Percentiles rank a stretch among this genome's conserved stretches.
phyloP scores from a whole-genome alignment of 2,888 invertebrate genomes.

The Drosophila melanocephala region DNA sequence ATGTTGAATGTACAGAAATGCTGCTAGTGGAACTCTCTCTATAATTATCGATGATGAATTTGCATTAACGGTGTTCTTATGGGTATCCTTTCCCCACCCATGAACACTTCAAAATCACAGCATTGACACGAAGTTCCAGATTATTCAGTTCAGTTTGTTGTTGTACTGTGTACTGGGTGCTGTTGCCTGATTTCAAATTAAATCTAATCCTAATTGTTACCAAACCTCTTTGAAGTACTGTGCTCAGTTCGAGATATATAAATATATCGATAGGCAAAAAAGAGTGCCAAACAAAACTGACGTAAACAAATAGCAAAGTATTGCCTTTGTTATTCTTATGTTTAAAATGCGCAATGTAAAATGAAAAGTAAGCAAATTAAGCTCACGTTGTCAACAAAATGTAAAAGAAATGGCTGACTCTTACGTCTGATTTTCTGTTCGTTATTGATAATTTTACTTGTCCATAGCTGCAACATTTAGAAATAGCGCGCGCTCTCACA shows the following conservation, averaged over 20 bases:
- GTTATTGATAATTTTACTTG: not conserved
- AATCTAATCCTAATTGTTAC: not conserved
- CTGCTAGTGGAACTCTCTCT: not conserved
- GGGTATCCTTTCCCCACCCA: not conserved
- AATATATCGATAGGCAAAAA: not conserved
- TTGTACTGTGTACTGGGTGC: conserved; percentile 52
- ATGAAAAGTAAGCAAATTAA: not conserved
- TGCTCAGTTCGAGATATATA: not conserved
- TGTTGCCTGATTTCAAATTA: not conserved
- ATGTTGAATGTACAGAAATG: not conserved
- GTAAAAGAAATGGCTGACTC: not conserved
- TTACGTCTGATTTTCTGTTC: not conserved
- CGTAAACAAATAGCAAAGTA: not conserved
- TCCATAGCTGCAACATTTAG: not conserved
- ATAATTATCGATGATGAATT: not conserved
- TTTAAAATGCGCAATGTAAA: not conserved
- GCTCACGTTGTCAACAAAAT: not conserved
- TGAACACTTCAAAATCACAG: conserved; percentile 8
- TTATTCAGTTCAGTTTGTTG: conserved; percentile 27
- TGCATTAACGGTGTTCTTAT: not conserved
- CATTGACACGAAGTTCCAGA: conserved; percentile 3
- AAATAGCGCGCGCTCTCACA: not conserved
- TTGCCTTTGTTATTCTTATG: not conserved
- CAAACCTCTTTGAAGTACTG: not conserved
- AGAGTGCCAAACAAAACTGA: not conserved